These are phyloP conservation scores for Pampus argenteus DNA, from an alignment of 2,797 vertebrate genomes.

Conservation along the genomic window DNA sequence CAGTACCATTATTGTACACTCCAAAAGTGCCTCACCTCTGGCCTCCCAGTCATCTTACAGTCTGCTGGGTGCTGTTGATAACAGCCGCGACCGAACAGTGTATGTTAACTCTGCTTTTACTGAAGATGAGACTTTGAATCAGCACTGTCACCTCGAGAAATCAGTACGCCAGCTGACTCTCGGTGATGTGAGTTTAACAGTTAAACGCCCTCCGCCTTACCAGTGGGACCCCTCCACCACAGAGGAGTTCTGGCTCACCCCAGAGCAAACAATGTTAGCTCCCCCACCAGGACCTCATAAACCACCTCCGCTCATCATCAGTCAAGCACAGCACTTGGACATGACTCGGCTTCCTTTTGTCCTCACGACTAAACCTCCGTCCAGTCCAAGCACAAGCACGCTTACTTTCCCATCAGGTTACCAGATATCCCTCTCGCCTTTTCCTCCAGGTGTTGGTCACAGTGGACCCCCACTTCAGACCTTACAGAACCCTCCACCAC, in stretches of 20 bases:
- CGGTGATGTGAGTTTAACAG: slow-evolving; percentile 77
- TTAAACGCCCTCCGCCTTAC: slow-evolving; percentile 95
- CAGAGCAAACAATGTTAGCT: slow-evolving; percentile 90
- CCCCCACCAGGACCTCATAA: slow-evolving; percentile 90
- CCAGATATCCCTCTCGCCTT: slow-evolving; percentile 91
- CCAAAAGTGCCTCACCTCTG: slow-evolving; percentile 89
- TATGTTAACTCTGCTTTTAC: slow-evolving; percentile 98
- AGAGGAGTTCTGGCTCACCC: slow-evolving; percentile 97
- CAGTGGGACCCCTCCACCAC: slow-evolving; percentile 93
- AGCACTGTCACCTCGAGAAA: slow-evolving; percentile 89
- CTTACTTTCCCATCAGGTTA: slow-evolving; percentile 92
- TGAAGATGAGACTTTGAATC: slow-evolving; percentile 94
- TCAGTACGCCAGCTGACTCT: slow-evolving; percentile 84
- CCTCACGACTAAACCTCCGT: slow-evolving; percentile 91
- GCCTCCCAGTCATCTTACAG: slow-evolving; percentile 96
- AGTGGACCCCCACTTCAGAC: slow-evolving; percentile 87
- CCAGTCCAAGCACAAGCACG: slow-evolving; percentile 87
- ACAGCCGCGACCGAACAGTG: slow-evolving; percentile 91
- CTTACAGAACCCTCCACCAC: slow-evolving; percentile 84
- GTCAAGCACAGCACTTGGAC: slow-evolving; percentile 93
- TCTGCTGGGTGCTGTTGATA: slow-evolving; percentile 89
- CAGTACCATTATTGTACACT: slow-evolving; percentile 92
- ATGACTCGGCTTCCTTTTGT: slow-evolving; percentile 92
- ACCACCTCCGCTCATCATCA: slow-evolving; percentile 89
- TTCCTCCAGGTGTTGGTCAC: slow-evolving; percentile 87